A percentile compares a stretch with the other conserved stretches of the same genome.
phyloP scores from a whole-genome alignment of 2,888 invertebrate species.

The Morpho deidamia region DNA sequence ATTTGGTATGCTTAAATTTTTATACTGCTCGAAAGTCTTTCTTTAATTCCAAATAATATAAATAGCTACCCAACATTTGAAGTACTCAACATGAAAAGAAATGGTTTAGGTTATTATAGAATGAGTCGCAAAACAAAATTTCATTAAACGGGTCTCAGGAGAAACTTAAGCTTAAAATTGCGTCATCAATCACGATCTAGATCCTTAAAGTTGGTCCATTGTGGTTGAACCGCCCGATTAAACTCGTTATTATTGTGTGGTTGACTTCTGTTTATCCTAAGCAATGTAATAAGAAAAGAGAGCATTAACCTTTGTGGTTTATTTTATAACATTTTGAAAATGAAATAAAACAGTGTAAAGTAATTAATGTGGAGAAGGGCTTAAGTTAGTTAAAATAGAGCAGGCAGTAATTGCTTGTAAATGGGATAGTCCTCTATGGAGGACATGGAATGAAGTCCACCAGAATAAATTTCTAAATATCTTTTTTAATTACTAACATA shows the following conservation, averaged over 20 bases:
- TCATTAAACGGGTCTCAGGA: constrained; percentile 12
- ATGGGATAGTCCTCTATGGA: no score
- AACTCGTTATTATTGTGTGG: constrained; percentile 10
- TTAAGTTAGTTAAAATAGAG: no score
- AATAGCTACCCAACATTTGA: no score
- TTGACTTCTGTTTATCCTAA: no score
- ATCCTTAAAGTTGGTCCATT: constrained; percentile 19
- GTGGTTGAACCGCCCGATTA: constrained; percentile 11
- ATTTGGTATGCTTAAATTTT: no score
- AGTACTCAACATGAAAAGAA: background rate
- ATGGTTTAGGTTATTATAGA: background rate
- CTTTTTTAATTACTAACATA: no score
- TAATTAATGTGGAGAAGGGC: background rate
- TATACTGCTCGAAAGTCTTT: no score
- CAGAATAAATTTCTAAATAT: no score
- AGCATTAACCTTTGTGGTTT: background rate
- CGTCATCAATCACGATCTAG: constrained; percentile 19
- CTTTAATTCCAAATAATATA: no score
- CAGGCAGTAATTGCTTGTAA: no score
- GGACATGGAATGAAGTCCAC: no score
- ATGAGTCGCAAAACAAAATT: constrained; percentile 9
- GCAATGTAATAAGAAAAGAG: no score
- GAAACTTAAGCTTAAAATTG: constrained; percentile 13
- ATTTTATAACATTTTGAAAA: background rate
- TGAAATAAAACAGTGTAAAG: background rate